Evolutionary conservation across 2,797 vertebrate genomes (phyloP), one percentile per base, ranked within the genome.

Genomic region (Sebastes ruberrimus): DNA sequence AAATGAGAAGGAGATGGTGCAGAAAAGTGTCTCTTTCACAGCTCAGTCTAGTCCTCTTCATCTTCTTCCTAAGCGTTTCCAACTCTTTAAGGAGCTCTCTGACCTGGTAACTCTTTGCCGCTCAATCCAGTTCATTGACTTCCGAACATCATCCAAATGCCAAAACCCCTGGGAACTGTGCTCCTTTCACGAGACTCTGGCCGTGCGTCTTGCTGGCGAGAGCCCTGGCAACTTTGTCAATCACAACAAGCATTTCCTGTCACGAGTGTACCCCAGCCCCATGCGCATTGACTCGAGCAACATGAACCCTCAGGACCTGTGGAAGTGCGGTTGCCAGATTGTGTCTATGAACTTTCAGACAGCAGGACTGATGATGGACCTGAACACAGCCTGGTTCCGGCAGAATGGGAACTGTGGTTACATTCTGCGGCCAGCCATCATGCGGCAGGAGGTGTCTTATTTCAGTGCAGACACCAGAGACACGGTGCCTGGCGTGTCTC

Each of bases 271-370:
- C 69, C 98, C 98, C 64, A 97, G 89, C 73, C 97, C 97, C 1
- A 97, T 97, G 96, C 96, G 97, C 35, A 96, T 97, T 7, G 98
- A 99, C 93, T 98, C 98, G 0, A 98, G 97, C 91, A 99, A 99
- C 90, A 97, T 98, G 96, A 98, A 99, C 91, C 98, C 97, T 64
- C 97, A 98, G 93, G 97, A 98, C 88, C 96, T 98, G 82, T 99
- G 98, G 98, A 98, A 99, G 80, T 98, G 97, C 8, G 98, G 98
- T 5, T 98, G 97, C 87, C 98, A 99, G 89, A 97, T 99, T 10
- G 98, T 99, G 67, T 96, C 97, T 28, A 97, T 99, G 97, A 99
- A 99, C 92, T 98, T 97, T 78, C 98, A 99, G 81, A 98, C 97
- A 0, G 97, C 98, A 0, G 98, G 98, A 8, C 88, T 99, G 79